Evolutionary conservation across 2,888 invertebrate species (phyloP).

Genomic region (Diabrotica balteata): DNA sequence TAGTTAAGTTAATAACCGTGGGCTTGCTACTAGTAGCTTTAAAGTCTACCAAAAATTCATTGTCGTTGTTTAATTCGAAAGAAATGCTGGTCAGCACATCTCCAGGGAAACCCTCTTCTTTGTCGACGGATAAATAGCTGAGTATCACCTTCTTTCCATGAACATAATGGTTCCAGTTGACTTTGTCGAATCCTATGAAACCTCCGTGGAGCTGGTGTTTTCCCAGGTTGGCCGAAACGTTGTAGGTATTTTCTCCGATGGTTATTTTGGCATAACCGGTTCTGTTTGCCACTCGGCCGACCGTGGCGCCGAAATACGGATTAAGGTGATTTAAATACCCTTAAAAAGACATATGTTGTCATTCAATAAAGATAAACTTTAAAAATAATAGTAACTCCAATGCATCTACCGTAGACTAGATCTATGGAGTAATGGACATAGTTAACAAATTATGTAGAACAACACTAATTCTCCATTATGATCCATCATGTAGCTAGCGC

Average conservation of each 20-base stretch:
- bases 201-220: conserved; percentile 86
- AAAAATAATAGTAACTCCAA: conserved; percentile 6
- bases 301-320: conserved; percentile 86
- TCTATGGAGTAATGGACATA: no score
- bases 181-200: conserved; percentile 80
- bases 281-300: conserved; percentile 87
- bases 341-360: conserved; percentile 48
- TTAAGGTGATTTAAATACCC: conserved; percentile 74
- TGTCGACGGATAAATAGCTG: conserved; percentile 77
- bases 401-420: no score
- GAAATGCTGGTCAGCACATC: conserved; percentile 73
- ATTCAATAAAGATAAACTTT: background rate
- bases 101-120: conserved; percentile 91
- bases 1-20: conserved; percentile 86
- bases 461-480: no score
- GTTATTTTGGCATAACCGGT: conserved; percentile 75
- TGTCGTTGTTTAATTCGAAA: conserved; percentile 76
- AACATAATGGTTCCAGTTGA: conserved; percentile 71
- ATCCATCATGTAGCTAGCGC: no score
- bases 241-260: conserved; percentile 72
- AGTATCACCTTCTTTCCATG: conserved; percentile 71
- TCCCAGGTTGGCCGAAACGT: conserved; percentile 75
- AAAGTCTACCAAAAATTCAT: conserved; percentile 78
- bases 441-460: no score
- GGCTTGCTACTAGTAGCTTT: conserved; percentile 77